phyloP scores from a whole-genome alignment of 2,113 vertebrate species.

The Struthio camelus region DNA sequence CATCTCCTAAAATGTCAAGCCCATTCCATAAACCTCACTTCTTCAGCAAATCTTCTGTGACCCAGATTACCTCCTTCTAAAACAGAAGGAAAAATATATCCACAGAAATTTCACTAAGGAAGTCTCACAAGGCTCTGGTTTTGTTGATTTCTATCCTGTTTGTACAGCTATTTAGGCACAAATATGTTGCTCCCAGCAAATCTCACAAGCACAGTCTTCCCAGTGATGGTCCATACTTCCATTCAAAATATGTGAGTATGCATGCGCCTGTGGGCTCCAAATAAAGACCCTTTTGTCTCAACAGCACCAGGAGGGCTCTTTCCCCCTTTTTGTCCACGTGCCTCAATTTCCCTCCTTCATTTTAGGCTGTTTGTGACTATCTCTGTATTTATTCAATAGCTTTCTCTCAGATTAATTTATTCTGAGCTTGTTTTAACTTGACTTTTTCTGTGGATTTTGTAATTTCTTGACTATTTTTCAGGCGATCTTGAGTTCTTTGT shows the following conservation, averaged over 20 bases:
- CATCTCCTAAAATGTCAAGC: background rate
- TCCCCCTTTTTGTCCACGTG: background rate
- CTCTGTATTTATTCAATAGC: background rate
- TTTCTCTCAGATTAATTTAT: background rate
- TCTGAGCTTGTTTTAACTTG: background rate
- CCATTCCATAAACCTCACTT: background rate
- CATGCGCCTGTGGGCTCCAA: background rate
- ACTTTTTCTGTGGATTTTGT: background rate
- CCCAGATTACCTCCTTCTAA: background rate
- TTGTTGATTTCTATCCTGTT: background rate
- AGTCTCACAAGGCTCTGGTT: background rate
- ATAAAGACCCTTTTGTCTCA: background rate
- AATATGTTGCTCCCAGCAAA: background rate
- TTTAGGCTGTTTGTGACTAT: background rate
- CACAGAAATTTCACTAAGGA: background rate
- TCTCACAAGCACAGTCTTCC: background rate
- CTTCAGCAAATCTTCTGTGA: background rate
- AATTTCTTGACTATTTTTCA: background rate
- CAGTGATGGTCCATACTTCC: background rate
- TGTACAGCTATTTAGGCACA: background rate
- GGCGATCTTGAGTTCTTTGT: background rate
- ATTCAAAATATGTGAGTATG: background rate
- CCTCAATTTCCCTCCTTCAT: background rate
- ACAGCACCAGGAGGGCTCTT: background rate
- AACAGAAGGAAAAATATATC: background rate